Base-by-base conservation (phyloP, 2,888 invertebrate genomes). In the Onthophagus sagittarius region DNA sequence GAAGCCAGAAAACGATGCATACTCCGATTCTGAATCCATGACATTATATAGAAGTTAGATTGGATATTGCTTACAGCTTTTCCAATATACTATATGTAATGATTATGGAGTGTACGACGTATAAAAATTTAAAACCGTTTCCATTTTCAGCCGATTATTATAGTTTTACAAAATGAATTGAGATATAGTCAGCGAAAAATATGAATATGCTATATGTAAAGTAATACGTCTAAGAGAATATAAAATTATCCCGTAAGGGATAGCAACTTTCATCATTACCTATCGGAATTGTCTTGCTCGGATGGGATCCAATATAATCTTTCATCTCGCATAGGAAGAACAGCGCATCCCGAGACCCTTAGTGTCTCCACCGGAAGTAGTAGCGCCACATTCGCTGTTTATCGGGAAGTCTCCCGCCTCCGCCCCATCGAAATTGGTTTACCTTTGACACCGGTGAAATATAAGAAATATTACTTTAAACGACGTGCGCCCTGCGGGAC, bases 401-500 rank as follows among this genome's bases (percentile, higher is more conserved):
- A 53, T 53, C 39, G 39, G 9, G 39, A 11, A 53, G 11, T 11
- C 11, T 7, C 39, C 39, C 9, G 9, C 39, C 11, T 11, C 39
- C 39, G 7, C 39, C 39, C 39, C 39, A 53, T 53, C 39, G 39
- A 75, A 76, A 75, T 76, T 75, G 76, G 75, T 76, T 76, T 75
- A 75, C 74, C 71, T 71, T 75, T 75, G 76, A 76, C 76, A 76
- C 75, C 72, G 72, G 76, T 76, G 76, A 76, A 76, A 76, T 75
- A 76, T 76, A 75, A 76, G 76, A 76, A 76, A 76, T 76, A 76
- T 76, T 76, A 76, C 76, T 73, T 76, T 75, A 76, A 76, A 75
- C 75, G 76, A 74, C 76, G 73, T 72, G 74, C 71, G 70, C 72
- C 67, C 67, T 23, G 67, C 32, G 32, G 67, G 23, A 67, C 67